Conservation (phyloP, 1,140 invertebrate genomes). For the Chrysomallon squamiferum region DNA sequence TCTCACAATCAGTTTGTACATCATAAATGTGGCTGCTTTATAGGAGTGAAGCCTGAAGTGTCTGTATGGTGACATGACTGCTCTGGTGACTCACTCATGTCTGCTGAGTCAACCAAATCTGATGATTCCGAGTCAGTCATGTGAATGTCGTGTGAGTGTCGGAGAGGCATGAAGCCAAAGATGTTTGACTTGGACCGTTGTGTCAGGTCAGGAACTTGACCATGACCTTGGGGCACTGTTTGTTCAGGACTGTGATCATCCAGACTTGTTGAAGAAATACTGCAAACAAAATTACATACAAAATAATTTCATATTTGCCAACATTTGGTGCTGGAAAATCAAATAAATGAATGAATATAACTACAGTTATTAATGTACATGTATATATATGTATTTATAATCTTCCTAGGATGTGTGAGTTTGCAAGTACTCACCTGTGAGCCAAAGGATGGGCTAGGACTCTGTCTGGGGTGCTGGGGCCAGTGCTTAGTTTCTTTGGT, state of each 20-base stretch:
- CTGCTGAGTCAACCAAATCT: slow-evolving; percentile 37
- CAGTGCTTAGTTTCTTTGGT: slow-evolving; percentile 51
- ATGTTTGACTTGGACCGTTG: slow-evolving; percentile 21
- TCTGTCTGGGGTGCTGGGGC: slow-evolving; percentile 50
- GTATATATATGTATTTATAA: not conserved
- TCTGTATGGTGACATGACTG: not conserved
- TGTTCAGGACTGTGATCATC: slow-evolving; percentile 50
- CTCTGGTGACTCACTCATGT: slow-evolving; percentile 31
- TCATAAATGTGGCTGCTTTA: not conserved
- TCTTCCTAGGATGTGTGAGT: not conserved
- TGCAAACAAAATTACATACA: slow-evolving; percentile 19
- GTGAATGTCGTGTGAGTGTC: slow-evolving; percentile 42
- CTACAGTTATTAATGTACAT: not conserved
- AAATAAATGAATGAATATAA: not conserved
- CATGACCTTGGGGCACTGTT: slow-evolving; percentile 31
- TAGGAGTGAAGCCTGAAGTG: not conserved
- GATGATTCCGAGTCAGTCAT: slow-evolving; percentile 48
- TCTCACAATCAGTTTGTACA: too few relatives aligned
- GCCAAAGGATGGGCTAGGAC: slow-evolving; percentile 49
- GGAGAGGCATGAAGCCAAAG: slow-evolving; percentile 42
- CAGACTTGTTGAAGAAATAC: slow-evolving; percentile 49
- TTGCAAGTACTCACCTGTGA: slow-evolving; percentile 33
- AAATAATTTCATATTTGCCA: not conserved
- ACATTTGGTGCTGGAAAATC: not conserved
- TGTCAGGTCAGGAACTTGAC: slow-evolving; percentile 6